Conservation (phyloP, 1,140 invertebrate genomes). For the Sesamia nonagrioides region DNA sequence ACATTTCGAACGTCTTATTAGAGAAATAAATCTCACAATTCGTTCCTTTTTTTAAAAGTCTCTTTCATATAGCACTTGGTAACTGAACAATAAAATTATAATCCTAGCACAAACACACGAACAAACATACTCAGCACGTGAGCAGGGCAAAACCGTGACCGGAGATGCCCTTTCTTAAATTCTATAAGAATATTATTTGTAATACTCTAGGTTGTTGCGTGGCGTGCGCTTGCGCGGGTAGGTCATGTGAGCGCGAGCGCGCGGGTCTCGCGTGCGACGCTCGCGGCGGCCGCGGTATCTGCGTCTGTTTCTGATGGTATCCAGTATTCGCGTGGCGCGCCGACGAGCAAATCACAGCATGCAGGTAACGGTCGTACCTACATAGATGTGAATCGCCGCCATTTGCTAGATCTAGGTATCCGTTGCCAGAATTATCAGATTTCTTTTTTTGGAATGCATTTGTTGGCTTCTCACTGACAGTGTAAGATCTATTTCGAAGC, state of each 20-base stretch:
- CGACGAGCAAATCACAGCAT: constrained; percentile 88
- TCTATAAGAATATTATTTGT: constrained; percentile 86
- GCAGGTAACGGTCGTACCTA: constrained; percentile 89
- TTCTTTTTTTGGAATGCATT: constrained; percentile 77
- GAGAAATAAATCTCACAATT: too few relatives aligned
- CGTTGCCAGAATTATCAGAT: constrained; percentile 74
- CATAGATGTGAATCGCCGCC: constrained; percentile 88
- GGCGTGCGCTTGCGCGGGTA: constrained; percentile 81
- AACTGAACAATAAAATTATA: constrained; percentile 49
- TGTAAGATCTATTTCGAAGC: constrained; percentile 87
- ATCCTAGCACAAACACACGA: constrained; percentile 7
- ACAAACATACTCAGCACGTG: constrained; percentile 47
- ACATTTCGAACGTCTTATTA: not conserved
- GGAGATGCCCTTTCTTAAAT: constrained; percentile 65
- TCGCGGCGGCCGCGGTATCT: constrained; percentile 61
- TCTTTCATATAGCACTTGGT: constrained; percentile 54
- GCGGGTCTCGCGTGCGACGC: constrained; percentile 63
- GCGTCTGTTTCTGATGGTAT: constrained; percentile 78
- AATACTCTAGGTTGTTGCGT: constrained; percentile 83
- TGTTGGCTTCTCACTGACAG: constrained; percentile 82
- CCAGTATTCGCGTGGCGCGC: constrained; percentile 81
- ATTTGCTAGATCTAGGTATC: constrained; percentile 83
- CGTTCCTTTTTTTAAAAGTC: not conserved
- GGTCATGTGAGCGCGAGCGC: constrained; percentile 86
- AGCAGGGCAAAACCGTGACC: constrained; percentile 63